Evolutionary conservation across 2,113 vertebrate genomes (phyloP), one percentile per base, ranked within the genome.

Genomic region (Poecile atricapillus): DNA sequence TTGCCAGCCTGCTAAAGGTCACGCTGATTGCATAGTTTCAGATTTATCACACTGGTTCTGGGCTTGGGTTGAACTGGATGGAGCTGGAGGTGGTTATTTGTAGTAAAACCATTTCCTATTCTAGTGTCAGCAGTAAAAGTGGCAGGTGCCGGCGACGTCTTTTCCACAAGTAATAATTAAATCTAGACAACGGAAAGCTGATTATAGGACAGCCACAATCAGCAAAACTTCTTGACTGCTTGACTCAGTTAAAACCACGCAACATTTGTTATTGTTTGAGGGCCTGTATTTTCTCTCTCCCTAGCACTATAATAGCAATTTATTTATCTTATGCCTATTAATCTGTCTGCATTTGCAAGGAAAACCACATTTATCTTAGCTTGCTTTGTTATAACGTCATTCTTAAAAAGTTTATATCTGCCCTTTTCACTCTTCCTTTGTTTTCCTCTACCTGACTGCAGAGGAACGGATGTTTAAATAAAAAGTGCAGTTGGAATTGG

Each of bases 141-240:
- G 37, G 11, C 31, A 71, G 56, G 39, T 89, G 83, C 65, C 20
- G 3, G 60, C 5, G 25, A 23, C 78, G 49, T 65, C 24, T 92
- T 70, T 77, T 52, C 62, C 53, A 16, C 49, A 28, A 84, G 83
- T 76, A 77, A 89, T 75, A 78, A 92, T 94, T 84, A 89, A 93
- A 84, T 74, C 77, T 67, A 52, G 86, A 24, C 77, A 89, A 78
- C 5, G 6, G 87, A 78, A 76, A 93, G 43, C 79, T 93, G 68
- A 22, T 81, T 59, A 23, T 18, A 70, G 64, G 55, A 52, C 50
- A 81, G 53, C 55, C 8, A 1, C 12, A 64, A 74, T 50, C 63
- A 92, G 88, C 91, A 87, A 30, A 92, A 94, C 73, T 96, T 85
- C 50, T 52, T 67, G 60, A 64, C 30, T 75, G 47, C 63, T 58